Base-by-base conservation (phyloP, 1,140 invertebrate species). In the Leptinotarsa undecemlineata region DNA sequence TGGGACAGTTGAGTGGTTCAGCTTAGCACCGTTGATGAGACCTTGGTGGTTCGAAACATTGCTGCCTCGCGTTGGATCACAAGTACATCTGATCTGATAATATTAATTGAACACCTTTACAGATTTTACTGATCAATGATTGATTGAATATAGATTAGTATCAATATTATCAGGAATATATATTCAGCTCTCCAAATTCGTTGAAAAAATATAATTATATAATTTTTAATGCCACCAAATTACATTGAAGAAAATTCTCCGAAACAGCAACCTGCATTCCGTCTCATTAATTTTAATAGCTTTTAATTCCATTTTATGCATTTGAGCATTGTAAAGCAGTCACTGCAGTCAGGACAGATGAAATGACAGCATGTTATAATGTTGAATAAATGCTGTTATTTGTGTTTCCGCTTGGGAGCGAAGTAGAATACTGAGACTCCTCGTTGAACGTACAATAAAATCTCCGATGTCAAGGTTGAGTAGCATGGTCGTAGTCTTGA, bases 361-460 rank as follows among this genome's bases (percentile, higher is more conserved):
- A 42, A 67, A 67, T 67, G 64, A 67, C 64, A 42, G 64, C 64
- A 67, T 42, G 64, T 67, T 42, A 67, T 67, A 67, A 67, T 42
- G 64, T 67, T 23, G 42, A 67, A 67, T 67, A 57, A 67, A 67
- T 42, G 64, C 64, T 67, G 64, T 67, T 67, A 67, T 67, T 67
- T 67, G 64, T 67, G 64, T 67, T 57, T 57, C 51, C 51, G 51
- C 51, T 57, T 57, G 68, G 47, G 14, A 15, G 48, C 26, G 68
- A 47, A 47, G 68, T 47, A 48, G 51, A 69, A 51, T 51, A 47
- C 48, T 23, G n/a, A 69, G 48, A 21, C 68, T 69, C 17, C 33
- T 48, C 47, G 48, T 69, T 48, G 68, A 69, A 69, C 33, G 48
- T 48, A n/a, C 68, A 69, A 21, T 69, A 23, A 69, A 48, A 42